Base-by-base conservation (phyloP, 2,797 vertebrate genomes). In the Betta splendens region DNA sequence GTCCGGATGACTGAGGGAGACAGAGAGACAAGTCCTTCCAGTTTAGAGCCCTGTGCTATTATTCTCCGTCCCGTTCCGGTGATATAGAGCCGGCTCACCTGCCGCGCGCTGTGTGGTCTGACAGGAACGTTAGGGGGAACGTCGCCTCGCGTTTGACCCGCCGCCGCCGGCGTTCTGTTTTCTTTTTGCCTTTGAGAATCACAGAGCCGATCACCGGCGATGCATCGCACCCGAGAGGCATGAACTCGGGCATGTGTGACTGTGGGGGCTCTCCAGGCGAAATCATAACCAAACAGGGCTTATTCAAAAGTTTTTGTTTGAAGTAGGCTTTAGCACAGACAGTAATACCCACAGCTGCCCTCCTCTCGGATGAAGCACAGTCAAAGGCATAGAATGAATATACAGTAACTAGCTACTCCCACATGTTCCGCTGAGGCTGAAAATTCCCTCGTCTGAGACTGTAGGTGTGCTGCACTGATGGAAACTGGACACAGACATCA, bases 401-500 rank as follows among this genome's bases (percentile, higher is more conserved):
- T 64, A 77, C 75, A 79, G 65, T 75, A 79, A 73, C 55, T 52
- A 21, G 21, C 2, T 9, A 76, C 84, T 76, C 85, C 85, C 62
- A 85, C 88, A 44, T 70, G 72, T 81, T 81, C 55, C 75, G 65
- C 72, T 32, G n/a, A 69, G 54, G 54, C 65, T 65, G 70, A 75
- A 82, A 84, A 77, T 66, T 84, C 75, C 79, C 81, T 80, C 60
- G 50, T 76, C 26, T 80, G 57, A 84, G 59, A 66, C 69, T 62
- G 77, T 56, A 67, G 68, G 65, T 58, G 65, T 66, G 40, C 38
- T 70, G 36, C 44, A 16, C 43, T 32, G 50, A 43, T 45, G 40
- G 69, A 7, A 48, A 29, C 29, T 68, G 86, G 83, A 83, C 75
- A 79, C 12, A 22, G n/a, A n/a, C 39, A 43, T 43, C 1, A 21